Conservation (phyloP, 2,888 invertebrate species). For the Selenia dentaria region DNA sequence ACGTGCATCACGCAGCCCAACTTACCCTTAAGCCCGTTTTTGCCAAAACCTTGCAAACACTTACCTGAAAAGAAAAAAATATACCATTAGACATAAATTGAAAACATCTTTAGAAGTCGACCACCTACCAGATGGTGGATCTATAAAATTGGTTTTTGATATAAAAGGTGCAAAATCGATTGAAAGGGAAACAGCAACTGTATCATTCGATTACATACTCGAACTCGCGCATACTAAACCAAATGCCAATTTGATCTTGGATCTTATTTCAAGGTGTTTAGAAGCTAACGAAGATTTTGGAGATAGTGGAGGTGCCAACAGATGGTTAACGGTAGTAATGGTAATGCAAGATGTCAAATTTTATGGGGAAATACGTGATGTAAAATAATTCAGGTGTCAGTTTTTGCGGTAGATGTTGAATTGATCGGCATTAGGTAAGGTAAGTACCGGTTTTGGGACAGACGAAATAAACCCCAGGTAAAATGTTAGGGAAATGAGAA, state of each 20-base stretch:
- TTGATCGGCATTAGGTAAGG: too few relatives aligned
- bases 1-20: constrained; percentile 23
- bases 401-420: constrained; percentile 28
- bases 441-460: constrained; percentile 25
- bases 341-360: constrained; percentile 49
- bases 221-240: constrained; percentile 26
- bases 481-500: too few relatives aligned
- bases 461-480: constrained; percentile 16
- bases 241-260: constrained; percentile 33
- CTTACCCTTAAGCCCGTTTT: constrained; percentile 53
- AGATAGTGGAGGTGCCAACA: constrained; percentile 21
- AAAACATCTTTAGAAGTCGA: constrained; percentile 60
- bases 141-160: constrained; percentile 61
- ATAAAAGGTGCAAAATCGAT: constrained; percentile 68
- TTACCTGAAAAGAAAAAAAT: constrained; percentile 69
- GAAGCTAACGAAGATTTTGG: constrained; percentile 5
- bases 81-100: constrained; percentile 61
- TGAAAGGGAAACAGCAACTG: constrained; percentile 66
- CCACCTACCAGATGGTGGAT: constrained; percentile 60
- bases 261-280: constrained; percentile 32
- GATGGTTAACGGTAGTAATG: constrained; percentile 54
- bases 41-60: constrained; percentile 51
- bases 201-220: constrained; percentile 46
- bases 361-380: constrained; percentile 44
- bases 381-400: constrained; percentile 40